phyloP scores from a whole-genome alignment of 2,888 invertebrate species.

The Cheilosia urbana region DNA sequence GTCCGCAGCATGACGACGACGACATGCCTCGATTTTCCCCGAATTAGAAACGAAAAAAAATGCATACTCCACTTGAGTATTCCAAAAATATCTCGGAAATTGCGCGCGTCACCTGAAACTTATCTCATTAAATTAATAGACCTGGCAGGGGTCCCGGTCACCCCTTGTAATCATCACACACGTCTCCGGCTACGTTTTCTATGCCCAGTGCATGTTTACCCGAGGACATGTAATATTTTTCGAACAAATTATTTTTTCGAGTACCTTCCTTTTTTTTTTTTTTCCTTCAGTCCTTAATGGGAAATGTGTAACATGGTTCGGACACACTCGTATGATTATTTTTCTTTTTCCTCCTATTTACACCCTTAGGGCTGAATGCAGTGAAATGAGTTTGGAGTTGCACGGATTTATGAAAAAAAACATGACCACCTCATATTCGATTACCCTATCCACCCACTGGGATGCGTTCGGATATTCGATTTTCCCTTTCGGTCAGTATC shows the following conservation, averaged over 20 bases:
- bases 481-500: slow-evolving; percentile 51
- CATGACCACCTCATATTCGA: slow-evolving; percentile 50
- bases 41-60: slow-evolving; percentile 11
- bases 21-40: slow-evolving; percentile 31
- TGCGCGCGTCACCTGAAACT: slow-evolving; percentile 65
- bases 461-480: slow-evolving; percentile 67
- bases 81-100: slow-evolving; percentile 27
- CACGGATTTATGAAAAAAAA: slow-evolving; percentile 52
- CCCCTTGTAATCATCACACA: slow-evolving; percentile 57
- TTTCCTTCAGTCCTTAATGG: slow-evolving; percentile 42
- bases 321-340: slow-evolving; percentile 51
- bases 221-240: slow-evolving; percentile 57
- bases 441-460: slow-evolving; percentile 32
- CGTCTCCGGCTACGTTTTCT: background rate
- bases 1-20: slow-evolving; percentile 16
- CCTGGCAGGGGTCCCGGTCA: slow-evolving; percentile 9
- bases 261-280: slow-evolving; percentile 1
- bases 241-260: slow-evolving; percentile 61
- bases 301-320: slow-evolving; percentile 49
- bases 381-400: slow-evolving; percentile 33
- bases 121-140: slow-evolving; percentile 73
- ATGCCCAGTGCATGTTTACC: slow-evolving; percentile 39
- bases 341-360: slow-evolving; percentile 42
- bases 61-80: background rate
- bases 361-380: slow-evolving; percentile 50